Evolutionary conservation across 1,140 invertebrate genomes (phyloP), one percentile per base, ranked within the genome.

Genomic region (Eciton burchellii): DNA sequence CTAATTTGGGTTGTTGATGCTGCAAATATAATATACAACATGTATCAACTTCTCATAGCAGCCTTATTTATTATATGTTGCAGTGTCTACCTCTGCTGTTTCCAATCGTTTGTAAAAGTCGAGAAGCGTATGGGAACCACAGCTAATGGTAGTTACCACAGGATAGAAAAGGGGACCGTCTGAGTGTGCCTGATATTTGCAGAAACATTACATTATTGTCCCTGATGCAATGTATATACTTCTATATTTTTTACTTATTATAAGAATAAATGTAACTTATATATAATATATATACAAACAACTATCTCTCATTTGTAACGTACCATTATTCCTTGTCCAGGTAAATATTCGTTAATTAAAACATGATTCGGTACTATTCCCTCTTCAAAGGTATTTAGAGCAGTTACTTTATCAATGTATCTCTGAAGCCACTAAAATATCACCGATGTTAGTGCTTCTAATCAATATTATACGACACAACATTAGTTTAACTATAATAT

Each of bases 101-200:
- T 91, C 89, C 41, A 95, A 92, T 26, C 93, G 93, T 91, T 96
- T 94, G 89, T 97, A 96, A 94, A 99, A 99, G 90, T 99, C 97
- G 62, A 99, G 94, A 14, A 99, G 90, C 41, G 97, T 98, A 91
- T 99, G 97, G 0, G 98, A 98, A 0, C 98, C 98, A 88, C 98
- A 96, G 84, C 96, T 98, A 57, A 99, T 97, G 0, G 99, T 99
- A 12, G 98, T 97, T 59, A 99, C 97, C 26, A 97, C 97, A 16
- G 99, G 98, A 94, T 97, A 97, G 94, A 99, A 99, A 11, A 99
- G 93, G 2, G 98, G 97, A 0, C 99, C 99, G 95, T 99, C 99
- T 56, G 97, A 96, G 95, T 99, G 99, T 3, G 99, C 97, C 96
- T 97, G 83, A 35, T 6, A 35, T 35, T 2, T 35, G 60, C 60